These are phyloP conservation scores for Taeniopygia guttata DNA, from an alignment of 2,797 vertebrate species.

Conservation along the genomic window DNA sequence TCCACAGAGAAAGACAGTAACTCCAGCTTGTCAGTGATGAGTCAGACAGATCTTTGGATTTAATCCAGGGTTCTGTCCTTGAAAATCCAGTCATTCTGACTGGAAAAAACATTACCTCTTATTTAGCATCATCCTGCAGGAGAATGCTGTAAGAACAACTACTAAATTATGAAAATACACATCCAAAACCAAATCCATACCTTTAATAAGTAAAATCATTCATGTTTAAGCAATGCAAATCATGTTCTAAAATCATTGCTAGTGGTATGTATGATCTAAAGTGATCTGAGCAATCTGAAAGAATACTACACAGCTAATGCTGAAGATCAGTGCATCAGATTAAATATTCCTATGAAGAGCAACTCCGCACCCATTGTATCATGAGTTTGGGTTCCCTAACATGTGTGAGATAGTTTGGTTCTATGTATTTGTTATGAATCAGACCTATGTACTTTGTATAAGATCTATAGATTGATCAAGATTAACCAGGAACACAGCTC, in stretches of 20 bases:
- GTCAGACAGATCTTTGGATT: constrained; percentile 64
- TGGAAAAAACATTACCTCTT: constrained; percentile 33
- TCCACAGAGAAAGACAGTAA: constrained; percentile 42
- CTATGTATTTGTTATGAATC: background rate
- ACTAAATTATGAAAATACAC: constrained; percentile 20
- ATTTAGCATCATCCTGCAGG: constrained; percentile 14
- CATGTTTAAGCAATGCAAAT: background rate
- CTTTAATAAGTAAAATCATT: background rate
- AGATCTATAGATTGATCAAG: background rate
- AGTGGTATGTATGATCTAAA: background rate
- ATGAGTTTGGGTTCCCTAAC: background rate
- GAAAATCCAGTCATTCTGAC: constrained; percentile 50
- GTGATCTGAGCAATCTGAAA: background rate
- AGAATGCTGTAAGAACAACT: background rate
- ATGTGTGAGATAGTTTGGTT: background rate
- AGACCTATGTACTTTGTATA: background rate
- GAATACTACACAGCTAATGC: background rate
- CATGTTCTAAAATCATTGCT: background rate
- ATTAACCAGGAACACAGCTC: background rate
- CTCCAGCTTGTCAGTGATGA: constrained; percentile 44
- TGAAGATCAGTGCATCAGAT: background rate
- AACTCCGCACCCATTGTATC: background rate
- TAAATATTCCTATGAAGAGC: background rate
- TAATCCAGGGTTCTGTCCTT: constrained; percentile 54
- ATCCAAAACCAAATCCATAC: background rate